These are phyloP conservation scores for Tenthredo amoena DNA, from an alignment of 2,888 invertebrate genomes.

Conservation along the genomic window DNA sequence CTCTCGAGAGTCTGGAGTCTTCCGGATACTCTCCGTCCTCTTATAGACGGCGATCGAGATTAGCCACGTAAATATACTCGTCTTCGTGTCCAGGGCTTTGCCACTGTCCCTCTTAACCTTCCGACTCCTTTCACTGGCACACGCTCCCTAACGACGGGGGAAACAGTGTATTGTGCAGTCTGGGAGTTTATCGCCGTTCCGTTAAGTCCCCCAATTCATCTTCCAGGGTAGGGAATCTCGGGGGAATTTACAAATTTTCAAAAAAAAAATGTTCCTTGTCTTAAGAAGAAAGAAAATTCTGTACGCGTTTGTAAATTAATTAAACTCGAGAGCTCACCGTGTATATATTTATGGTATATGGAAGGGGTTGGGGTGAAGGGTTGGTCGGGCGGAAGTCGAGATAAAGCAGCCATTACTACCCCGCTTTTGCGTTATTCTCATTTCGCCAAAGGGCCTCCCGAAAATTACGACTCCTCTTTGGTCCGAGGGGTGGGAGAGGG, in stretches of 20 bases:
- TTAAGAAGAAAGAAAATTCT: neutral
- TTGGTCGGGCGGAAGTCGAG: neutral
- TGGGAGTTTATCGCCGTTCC: neutral
- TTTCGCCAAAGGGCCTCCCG: neutral
- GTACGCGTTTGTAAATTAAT: constrained; percentile 3
- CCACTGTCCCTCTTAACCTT: constrained; percentile 43
- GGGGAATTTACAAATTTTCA: too few relatives aligned
- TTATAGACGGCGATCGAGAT: constrained; percentile 70
- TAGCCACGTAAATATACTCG: constrained; percentile 73
- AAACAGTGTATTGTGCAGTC: neutral
- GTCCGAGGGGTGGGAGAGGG: neutral
- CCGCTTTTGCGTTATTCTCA: constrained; percentile 16
- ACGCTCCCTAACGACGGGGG: neutral
- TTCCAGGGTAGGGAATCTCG: too few relatives aligned
- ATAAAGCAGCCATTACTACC: constrained; percentile 39
- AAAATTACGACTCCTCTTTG: constrained; percentile 20
- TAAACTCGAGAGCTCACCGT: neutral
- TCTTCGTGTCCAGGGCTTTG: constrained; percentile 17
- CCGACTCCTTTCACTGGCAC: constrained; percentile 31
- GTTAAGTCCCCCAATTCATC: too few relatives aligned
- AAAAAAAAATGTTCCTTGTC: neutral
- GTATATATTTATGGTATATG: neutral
- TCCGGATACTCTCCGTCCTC: constrained; percentile 51
- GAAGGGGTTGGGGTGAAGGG: neutral
- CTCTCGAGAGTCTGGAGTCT: neutral